Base-by-base conservation (phyloP, 2,888 invertebrate species). In the Eupithecia tripunctaria region DNA sequence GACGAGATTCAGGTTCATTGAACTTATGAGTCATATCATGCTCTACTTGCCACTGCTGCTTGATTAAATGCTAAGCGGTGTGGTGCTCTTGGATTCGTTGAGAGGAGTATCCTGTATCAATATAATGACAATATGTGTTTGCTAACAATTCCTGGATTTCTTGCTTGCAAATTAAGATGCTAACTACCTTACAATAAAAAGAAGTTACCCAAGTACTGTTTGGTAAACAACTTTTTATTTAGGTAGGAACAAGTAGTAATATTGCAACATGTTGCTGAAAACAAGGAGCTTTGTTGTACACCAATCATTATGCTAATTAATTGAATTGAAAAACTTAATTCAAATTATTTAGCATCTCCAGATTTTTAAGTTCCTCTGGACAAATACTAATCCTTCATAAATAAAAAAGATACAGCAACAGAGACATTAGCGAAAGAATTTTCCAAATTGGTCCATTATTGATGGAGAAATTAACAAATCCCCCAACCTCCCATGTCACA, bases 11-110 rank as follows among this genome's bases (percentile, higher is more conserved):
- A 79, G 81, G 89, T 85, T 90, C 90, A 86, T 83, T 89, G 91
- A 89, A 89, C 92, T 82, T 72, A 81, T 90, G 91, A 92, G 78
- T 92, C 92, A 90, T 82, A 85, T 84, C 80, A 87, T 80, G 89
- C 88, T 90, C 91, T 84, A 89, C 84, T 91, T 91, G 84, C 90
- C 83, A 32, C 90, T 83, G 89, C 36, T 63, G 89, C 36, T 63
- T 63, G 56, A 25, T 56, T 56, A 56, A 82, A 77, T 77, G 75
- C 73, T 73, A 14, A 32, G 47, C 56, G 27, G 66, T 51, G 21
- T 36, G 12, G 6, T 60, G 2, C 60, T 29, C 18, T 6, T n/a
- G 5, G 5, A 32, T 32, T 62, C n/a, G 6, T 15, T 29, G 29
- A 56, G 56, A 56, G 12, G 56, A 56, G 21, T 4, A 21, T 56